Evolutionary conservation across 2,797 vertebrate genomes (phyloP).

Genomic region (Poeciliopsis gracilis): DNA sequence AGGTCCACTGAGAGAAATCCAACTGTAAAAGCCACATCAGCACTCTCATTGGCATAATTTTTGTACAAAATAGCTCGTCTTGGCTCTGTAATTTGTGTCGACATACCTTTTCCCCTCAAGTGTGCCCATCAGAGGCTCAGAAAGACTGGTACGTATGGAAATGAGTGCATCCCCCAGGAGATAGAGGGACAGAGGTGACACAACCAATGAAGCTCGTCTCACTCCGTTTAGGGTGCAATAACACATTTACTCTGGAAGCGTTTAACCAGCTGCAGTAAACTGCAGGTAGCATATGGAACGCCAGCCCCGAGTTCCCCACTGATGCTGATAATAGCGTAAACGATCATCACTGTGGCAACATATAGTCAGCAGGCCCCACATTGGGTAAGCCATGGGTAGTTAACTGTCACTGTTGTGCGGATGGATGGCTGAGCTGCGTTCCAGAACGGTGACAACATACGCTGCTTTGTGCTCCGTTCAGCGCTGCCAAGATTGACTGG

Average conservation of each 20-base stretch:
- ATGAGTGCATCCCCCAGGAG: conserved; percentile 60
- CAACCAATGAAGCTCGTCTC: conserved; percentile 64
- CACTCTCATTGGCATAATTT: conserved; percentile 43
- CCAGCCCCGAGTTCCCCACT: conserved; percentile 34
- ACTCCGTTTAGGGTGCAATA: conserved; percentile 47
- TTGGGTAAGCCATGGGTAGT: conserved; percentile 70
- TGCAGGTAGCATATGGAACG: conserved; percentile 64
- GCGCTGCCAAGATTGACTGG: conserved; percentile 73
- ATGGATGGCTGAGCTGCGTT: conserved; percentile 71
- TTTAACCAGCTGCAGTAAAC: conserved; percentile 66
- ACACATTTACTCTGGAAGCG: conserved; percentile 52
- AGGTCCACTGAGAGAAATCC: conserved; percentile 67
- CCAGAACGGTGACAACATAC: conserved; percentile 73
- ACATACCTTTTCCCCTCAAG: conserved; percentile 55
- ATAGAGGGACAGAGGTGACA: conserved; percentile 66
- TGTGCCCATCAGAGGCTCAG: conserved; percentile 50
- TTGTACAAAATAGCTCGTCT: conserved; percentile 57
- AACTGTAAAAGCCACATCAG: conserved; percentile 48
- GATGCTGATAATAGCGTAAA: conserved; percentile 44
- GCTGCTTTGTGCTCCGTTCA: conserved; percentile 71
- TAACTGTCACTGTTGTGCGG: conserved; percentile 72
- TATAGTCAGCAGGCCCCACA: conserved; percentile 62
- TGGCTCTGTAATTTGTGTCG: conserved; percentile 59
- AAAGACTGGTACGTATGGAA: conserved; percentile 66
- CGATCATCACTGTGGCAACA: conserved; percentile 62